Base-by-base conservation (phyloP, 1,140 invertebrate species). In the Caenorhabditis brenneri region DNA sequence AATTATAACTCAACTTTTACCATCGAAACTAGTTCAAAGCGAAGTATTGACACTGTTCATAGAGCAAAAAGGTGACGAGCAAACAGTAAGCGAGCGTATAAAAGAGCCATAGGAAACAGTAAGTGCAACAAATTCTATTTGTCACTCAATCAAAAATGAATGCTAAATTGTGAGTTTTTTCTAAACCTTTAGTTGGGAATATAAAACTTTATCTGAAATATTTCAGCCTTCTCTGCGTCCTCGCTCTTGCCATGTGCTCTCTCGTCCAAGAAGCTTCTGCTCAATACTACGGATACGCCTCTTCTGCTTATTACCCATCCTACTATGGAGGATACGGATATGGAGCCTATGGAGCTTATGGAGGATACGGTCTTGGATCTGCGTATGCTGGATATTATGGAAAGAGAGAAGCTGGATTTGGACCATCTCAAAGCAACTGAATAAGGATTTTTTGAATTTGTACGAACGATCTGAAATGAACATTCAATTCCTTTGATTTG, bases 391-490 rank as follows among this genome's bases (percentile, higher is more conserved):
- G 80, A 81, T 81, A 55, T 39, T 81, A 81, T 22, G 80, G 80
- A 53, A 81, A 81, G 80, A 81, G 80, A 58, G 80, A 81, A 55
- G 80, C 80, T 42, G 80, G 80, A 53, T 81, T 81, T 55, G 49
- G 33, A 36, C 80, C 49, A 19, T 24, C 65, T 42, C 65, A 74
- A 29, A 74, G 42, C 36, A 42, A 74, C 31, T 74, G n/a, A 46
- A 74, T 10, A 5, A 29, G 5, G 24, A 42, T 24, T 46, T 74
- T 27, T 36, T 65, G 58, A 74, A 74, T 42, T 31, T 74, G 65
- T 74, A 42, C 65, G 65, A 74, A 74, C 65, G 65, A 74, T 74
- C 65, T 74, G 65, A 74, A 65, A 27, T 7, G 36, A 36, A 15
- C 55, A 16, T 7, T 29, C 16, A 9, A 29, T 15, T 29, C 10